A percentile compares a stretch with the other conserved stretches of the same genome.
These are phyloP conservation scores for Strongylocentrotus purpuratus DNA, from an alignment of 35 echinoderm and acorn worm genomes.

Conservation along the genomic window DNA sequence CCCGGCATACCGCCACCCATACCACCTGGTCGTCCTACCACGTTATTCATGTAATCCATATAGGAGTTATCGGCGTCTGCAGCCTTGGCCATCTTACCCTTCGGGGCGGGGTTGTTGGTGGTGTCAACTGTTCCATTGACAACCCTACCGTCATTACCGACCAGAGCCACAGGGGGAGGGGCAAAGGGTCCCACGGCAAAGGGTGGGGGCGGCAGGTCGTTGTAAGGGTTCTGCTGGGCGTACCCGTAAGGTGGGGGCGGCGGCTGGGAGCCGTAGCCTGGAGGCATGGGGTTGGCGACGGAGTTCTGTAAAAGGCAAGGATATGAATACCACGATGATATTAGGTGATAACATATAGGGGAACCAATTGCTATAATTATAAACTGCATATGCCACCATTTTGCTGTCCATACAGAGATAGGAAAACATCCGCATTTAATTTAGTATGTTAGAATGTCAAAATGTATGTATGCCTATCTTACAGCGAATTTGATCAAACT, in stretches of 20 bases:
- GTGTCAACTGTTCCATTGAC: neutral
- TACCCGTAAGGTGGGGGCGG: neutral
- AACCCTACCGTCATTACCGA: neutral
- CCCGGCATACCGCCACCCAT: slow-evolving; percentile 31
- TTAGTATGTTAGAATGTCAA: too few species aligned
- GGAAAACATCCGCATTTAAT: too few species aligned
- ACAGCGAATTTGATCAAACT: neutral
- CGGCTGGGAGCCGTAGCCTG: neutral
- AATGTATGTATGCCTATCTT: too few species aligned
- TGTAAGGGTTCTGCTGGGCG: slow-evolving; percentile 28
- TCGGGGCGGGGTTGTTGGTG: neutral
- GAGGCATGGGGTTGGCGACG: neutral
- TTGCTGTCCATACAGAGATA: neutral
- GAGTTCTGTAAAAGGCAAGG: neutral
- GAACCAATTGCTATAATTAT: neutral
- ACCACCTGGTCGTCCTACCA: neutral
- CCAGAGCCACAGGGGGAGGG: slow-evolving; percentile 17
- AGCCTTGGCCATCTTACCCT: neutral
- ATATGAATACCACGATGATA: neutral
- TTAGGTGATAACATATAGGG: neutral
- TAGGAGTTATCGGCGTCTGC: neutral
- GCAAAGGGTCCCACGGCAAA: neutral
- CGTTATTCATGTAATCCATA: neutral
- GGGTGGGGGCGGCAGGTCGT: neutral
- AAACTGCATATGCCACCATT: neutral